These are phyloP conservation scores for Ascidia mentula DNA, from an alignment of 23 tunicate genomes.

Conservation along the genomic window DNA sequence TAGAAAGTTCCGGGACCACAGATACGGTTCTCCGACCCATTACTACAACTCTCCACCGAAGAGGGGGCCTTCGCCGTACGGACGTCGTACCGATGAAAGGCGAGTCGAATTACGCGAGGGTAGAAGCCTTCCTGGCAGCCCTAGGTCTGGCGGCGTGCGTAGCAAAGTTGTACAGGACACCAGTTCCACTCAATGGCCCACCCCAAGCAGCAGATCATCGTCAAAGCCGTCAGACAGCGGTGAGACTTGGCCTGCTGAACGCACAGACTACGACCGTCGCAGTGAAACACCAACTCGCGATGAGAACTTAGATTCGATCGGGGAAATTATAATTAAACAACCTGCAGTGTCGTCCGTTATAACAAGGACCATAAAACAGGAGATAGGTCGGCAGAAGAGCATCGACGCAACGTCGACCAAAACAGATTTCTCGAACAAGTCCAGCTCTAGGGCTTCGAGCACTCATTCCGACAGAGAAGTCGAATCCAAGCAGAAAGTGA, in stretches of 20 bases:
- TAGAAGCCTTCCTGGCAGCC: conserved; percentile 41
- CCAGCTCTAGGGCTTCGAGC: conserved; percentile 20
- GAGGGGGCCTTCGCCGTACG: background rate
- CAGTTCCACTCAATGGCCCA: background rate
- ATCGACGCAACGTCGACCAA: background rate
- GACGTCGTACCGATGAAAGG: conserved; percentile 30
- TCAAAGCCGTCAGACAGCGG: background rate
- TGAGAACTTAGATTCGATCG: conserved; percentile 74
- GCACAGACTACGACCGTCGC: conserved; percentile 46
- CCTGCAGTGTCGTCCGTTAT: conserved; percentile 26
- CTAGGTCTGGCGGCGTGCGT: conserved; percentile 29
- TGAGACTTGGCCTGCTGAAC: conserved; percentile 17
- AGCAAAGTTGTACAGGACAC: conserved; percentile 25
- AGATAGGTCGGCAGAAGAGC: background rate
- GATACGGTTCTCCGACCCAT: conserved; percentile 3
- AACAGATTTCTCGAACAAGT: conserved; percentile 7
- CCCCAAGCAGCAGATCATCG: background rate
- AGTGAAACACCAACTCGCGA: conserved; percentile 92
- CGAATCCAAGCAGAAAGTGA: background rate
- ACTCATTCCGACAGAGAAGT: conserved; percentile 8
- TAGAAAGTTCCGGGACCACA: conserved; percentile 35
- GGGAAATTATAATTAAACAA: conserved; percentile 89
- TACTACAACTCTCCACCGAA: background rate
- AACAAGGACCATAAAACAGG: conserved; percentile 32
- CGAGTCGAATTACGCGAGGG: conserved; percentile 38